Base-by-base conservation (phyloP, 2,888 invertebrate species). In the Tillus elongatus region DNA sequence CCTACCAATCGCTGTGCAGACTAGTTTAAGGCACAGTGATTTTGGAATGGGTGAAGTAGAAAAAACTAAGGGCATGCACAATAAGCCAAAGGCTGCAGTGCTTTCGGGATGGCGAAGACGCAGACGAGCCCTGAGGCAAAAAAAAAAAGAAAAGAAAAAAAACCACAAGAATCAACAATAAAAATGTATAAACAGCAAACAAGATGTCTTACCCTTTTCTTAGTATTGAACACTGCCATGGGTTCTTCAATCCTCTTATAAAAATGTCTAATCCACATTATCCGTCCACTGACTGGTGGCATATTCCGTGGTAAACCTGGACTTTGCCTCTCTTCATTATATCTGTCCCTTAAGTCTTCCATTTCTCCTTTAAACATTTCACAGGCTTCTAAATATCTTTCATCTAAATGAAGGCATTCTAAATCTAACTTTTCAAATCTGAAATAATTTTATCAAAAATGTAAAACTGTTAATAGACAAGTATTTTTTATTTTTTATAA, bases 221-320 rank as follows among this genome's bases (percentile, higher is more conserved):
- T 65, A 11, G 51, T 57, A 46, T 64, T 65, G 33, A 72, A 71
- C 3, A 75, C 68, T 32, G 77, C 67, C 86, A 90, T 89, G 0
- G 89, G 86, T 12, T 68, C 67, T 52, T 82, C 76, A 36, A 90
- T 78, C 43, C 79, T 76, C 40, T 72, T 72, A 49, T 80, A 79
- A 40, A 88, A 74, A 51, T 85, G 83, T 40, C 88, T 69, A 46
- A 87, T 82, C 90, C 91, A 91, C 58, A 78, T 72, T 12, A 91
- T 77, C 53, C 87, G 73, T 3, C 88, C 90, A 10, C 83, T 71
- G 10, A 86, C 78, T 0, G 88, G 86, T 2, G 90, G 85, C 69
- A 82, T 74, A 54, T 84, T 82, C 38, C 82, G 68, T 0, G 85
- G 76, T 6, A 87, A 58, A 2, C 77, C 74, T 1, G 89, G 87